A percentile compares a stretch with the other conserved stretches of the same genome.
Evolutionary conservation across 2,113 vertebrate species (phyloP).

Genomic region (Diadophis punctatus): DNA sequence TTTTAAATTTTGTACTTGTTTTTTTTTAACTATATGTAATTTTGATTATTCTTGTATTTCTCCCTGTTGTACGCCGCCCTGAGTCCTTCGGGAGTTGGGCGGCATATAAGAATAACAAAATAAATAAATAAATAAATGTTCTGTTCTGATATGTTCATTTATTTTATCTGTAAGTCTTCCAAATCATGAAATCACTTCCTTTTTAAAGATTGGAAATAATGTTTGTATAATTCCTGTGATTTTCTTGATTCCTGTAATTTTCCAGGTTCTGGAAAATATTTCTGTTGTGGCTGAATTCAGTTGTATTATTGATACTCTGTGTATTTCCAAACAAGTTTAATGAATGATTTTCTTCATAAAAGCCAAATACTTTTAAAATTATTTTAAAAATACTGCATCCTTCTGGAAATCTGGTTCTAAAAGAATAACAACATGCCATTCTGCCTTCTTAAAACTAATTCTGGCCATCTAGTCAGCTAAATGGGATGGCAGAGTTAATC

Average conservation of each 20-base stretch:
- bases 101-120: too few relatives aligned
- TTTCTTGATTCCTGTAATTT: not conserved
- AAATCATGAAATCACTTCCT: not conserved
- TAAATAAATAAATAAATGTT: too few relatives aligned
- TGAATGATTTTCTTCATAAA: not conserved
- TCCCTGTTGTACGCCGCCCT: too few relatives aligned
- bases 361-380: not conserved
- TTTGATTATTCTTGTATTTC: too few relatives aligned
- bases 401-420: not conserved
- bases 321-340: not conserved
- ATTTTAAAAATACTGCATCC: not conserved
- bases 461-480: not conserved
- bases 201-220: not conserved
- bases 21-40: too few relatives aligned
- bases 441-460: not conserved
- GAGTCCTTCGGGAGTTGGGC: too few relatives aligned
- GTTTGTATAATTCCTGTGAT: not conserved
- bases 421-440: not conserved
- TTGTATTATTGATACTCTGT: not conserved
- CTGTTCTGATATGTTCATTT: not conserved
- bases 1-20: too few relatives aligned
- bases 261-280: not conserved
- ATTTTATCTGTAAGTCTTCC: not conserved
- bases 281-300: not conserved
- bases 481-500: not conserved